phyloP scores from a whole-genome alignment of 2,888 invertebrate genomes.

The Lithophane socia region DNA sequence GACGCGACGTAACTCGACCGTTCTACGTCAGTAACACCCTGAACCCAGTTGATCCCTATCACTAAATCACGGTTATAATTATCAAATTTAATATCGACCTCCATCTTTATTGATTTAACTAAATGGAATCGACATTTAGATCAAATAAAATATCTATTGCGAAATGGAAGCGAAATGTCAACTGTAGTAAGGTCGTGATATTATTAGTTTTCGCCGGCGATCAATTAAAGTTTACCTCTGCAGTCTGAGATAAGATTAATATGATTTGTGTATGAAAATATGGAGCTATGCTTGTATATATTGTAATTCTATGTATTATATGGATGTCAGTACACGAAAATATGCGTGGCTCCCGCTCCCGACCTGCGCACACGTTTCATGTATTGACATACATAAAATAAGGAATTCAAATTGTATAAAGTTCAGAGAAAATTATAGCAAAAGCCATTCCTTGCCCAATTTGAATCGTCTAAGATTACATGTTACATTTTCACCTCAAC shows the following conservation, averaged over 20 bases:
- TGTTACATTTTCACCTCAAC: conserved; percentile 7
- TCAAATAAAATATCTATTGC: conserved; percentile 30
- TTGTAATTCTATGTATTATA: too few species aligned
- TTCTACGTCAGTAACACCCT: conserved; percentile 2
- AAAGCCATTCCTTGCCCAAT: neutral
- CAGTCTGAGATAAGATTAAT: neutral
- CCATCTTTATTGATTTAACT: conserved; percentile 37
- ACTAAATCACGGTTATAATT: conserved; percentile 8
- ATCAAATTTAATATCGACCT: conserved; percentile 31
- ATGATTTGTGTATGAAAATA: neutral
- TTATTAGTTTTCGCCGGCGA: conserved; percentile 8
- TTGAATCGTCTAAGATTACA: neutral
- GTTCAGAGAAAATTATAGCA: neutral
- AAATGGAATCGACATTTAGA: conserved; percentile 44
- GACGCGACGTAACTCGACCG: too few species aligned
- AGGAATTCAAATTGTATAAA: too few species aligned
- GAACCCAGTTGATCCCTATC: conserved; percentile 28
- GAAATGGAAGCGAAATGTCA: conserved; percentile 58
- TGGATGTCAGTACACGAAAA: too few species aligned
- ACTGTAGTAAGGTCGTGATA: conserved; percentile 26
- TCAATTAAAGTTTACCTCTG: neutral
- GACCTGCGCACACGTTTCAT: too few species aligned
- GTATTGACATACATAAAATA: too few species aligned
- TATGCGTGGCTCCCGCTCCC: too few species aligned
- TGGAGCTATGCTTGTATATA: too few species aligned